Evolutionary conservation across 2,797 vertebrate genomes (phyloP), one percentile per base, ranked within the genome.

Genomic region (Hemitrygon akajei): DNA sequence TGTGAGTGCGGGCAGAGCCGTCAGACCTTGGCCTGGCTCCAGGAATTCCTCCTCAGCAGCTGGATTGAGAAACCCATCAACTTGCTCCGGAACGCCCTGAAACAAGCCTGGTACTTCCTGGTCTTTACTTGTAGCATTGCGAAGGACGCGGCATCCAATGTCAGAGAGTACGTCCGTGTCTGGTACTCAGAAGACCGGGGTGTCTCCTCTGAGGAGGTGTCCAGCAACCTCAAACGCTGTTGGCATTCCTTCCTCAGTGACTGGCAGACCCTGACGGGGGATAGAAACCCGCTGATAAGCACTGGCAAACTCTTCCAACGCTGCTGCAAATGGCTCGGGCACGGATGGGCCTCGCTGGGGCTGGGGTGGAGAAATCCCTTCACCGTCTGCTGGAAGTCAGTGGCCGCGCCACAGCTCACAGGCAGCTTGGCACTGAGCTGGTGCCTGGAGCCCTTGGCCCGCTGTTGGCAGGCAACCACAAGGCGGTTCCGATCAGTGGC

Each of bases 301-400:
- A 0, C 6, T 14, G 34, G 18, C 63, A 37, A 69, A 3, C 2
- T 0, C 0, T n/a, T 34, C 16, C 3, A 63, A 18, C n/a, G n/a
- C 60, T 89, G 86, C 1, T 69, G 86, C n/a, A 18, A 37, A 3
- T 37, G 6, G 0, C n/a, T 89, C 0, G 2, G n/a, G 2, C n/a
- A 3, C 7, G 1, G 3, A 7, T 69, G 86, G 7, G 1, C 9
- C 3, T 30, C 56, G 2, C 12, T 86, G 25, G n/a, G 11, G 27
- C 16, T 27, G 82, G 16, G 82, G 9, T 4, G 4, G 27, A 56
- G 40, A 7, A 18, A 7, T 40, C 79, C 79, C 0, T 22, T 56
- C 47, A 27, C 47, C 3, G 81, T 0, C 0, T 5, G 27, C 25
- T 56, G 81, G 9, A 14, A 6, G 56, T 5, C 25, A 0, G 1